Evolutionary conservation across 2,113 vertebrate species (phyloP).

Genomic region (Laticauda laticaudata): DNA sequence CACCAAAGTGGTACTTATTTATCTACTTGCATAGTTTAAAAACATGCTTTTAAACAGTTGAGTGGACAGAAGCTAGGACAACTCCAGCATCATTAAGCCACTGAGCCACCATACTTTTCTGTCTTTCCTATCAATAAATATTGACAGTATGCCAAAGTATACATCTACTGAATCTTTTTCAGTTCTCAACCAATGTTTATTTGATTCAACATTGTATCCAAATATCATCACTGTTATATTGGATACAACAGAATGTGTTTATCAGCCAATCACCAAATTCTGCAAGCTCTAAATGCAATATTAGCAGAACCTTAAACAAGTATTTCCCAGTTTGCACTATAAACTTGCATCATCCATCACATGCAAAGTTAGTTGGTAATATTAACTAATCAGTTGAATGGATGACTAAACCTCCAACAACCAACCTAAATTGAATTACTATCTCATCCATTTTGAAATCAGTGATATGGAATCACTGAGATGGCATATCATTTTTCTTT

Average conservation of each 20-base stretch:
- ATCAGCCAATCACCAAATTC: constrained; percentile 49
- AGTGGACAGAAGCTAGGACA: not conserved
- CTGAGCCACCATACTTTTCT: not conserved
- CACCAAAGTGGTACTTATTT: not conserved
- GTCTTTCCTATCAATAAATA: not conserved
- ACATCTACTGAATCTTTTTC: constrained; percentile 27
- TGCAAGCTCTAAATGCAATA: constrained; percentile 41
- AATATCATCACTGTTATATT: constrained; percentile 9
- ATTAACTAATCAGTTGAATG: constrained; percentile 59
- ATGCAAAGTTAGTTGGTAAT: constrained; percentile 51
- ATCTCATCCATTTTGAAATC: not conserved
- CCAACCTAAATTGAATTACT: constrained; percentile 15
- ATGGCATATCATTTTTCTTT: not conserved
- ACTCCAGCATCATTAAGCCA: too few species aligned
- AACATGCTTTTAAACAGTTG: not conserved
- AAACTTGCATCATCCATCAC: constrained; percentile 41
- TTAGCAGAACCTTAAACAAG: constrained; percentile 35
- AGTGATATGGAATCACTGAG: not conserved
- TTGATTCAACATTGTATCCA: constrained; percentile 15
- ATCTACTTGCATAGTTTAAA: not conserved
- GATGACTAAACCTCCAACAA: constrained; percentile 49
- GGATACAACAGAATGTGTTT: constrained; percentile 40
- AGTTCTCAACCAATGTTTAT: constrained; percentile 20
- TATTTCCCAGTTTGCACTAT: constrained; percentile 32
- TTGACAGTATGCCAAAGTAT: constrained; percentile 20